Percentiles rank a stretch among this genome's conserved stretches.
Evolutionary conservation across 2,113 vertebrate genomes (phyloP).

Genomic region (Rhinichthys klamathensis): DNA sequence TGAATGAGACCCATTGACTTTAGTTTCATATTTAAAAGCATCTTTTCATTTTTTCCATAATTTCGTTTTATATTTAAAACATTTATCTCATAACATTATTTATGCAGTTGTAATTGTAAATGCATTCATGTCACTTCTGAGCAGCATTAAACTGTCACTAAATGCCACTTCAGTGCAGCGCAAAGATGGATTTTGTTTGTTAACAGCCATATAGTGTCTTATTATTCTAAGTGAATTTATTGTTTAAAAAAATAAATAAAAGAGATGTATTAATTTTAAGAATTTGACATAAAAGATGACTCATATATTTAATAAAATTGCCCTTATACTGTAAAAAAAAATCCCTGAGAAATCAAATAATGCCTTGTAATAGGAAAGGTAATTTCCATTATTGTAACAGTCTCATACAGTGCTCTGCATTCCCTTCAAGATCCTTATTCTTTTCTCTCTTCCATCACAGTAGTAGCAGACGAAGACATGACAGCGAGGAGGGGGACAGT

Average conservation of each 20-base stretch:
- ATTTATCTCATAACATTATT: neutral
- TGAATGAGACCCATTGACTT: no score
- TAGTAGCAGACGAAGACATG: conserved; percentile 94
- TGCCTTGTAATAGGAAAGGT: no score
- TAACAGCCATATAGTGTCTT: no score
- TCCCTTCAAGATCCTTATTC: neutral
- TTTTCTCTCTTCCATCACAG: conserved; percentile 67
- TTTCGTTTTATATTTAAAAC: neutral
- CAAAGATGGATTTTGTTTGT: no score
- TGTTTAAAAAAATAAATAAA: no score
- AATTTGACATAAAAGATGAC: neutral
- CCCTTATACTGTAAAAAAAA: neutral
- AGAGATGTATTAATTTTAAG: no score
- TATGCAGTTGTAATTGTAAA: neutral
- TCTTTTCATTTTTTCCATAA: neutral
- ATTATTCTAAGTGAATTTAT: no score
- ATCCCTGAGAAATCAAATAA: no score
- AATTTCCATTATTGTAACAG: no score
- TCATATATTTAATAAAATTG: neutral
- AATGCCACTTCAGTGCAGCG: no score
- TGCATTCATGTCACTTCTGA: no score
- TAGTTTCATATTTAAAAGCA: neutral
- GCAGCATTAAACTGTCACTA: no score
- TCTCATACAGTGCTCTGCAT: neutral
- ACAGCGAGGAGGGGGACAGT: conserved; percentile 96